Evolutionary conservation across 2,113 vertebrate species (phyloP), one percentile per base, ranked within the genome.

Genomic region (Ptilorrhoa leucosticta): DNA sequence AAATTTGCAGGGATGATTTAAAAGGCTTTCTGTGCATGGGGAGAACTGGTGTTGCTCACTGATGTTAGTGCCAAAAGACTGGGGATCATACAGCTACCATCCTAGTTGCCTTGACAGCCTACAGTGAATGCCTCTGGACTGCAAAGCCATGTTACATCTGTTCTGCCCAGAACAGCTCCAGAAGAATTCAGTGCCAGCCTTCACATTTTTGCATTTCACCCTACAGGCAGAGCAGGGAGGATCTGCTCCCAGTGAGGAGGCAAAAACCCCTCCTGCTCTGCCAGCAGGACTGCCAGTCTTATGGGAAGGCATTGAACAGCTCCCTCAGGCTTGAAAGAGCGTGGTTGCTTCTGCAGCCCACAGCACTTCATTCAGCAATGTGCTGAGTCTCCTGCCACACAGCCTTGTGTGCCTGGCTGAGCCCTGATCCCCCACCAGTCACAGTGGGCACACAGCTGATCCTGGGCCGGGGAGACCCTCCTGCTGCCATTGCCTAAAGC

Each of bases 301-400:
- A 31, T 2, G 6, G 42, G 31, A 72, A 87, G 24, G 17, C 9
- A 27, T 64, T 58, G 26, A 66, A 21, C n/a, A 78, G 22, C 37
- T 70, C 20, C 2, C 7, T 70, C 13, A 48, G 56, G n/a, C 68
- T 39, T 26, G 11, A 51, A 58, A 35, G 40, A 70, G 4, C 0
- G 8, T 18, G 13, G 11, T 3, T 65, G 31, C 28, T 87, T 23
- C 17, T 75, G 40, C n/a, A 54, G 30, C 42, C 15, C 50, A 7
- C 18, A 54, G 35, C 2, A 7, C 30, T 15, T 20, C 1, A 10
- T 33, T n/a, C 3, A 33, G 37, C 33, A 33, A 7, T 4, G 1
- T 6, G 13, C 21, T 44, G 37, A 66, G 2, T 23, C 21, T 47
- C 47, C 44, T 40, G n/a, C 58, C 45, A 37, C 60, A 8, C 3